Conservation (phyloP, 2,113 vertebrate genomes). For the Lucifuga dentata region DNA sequence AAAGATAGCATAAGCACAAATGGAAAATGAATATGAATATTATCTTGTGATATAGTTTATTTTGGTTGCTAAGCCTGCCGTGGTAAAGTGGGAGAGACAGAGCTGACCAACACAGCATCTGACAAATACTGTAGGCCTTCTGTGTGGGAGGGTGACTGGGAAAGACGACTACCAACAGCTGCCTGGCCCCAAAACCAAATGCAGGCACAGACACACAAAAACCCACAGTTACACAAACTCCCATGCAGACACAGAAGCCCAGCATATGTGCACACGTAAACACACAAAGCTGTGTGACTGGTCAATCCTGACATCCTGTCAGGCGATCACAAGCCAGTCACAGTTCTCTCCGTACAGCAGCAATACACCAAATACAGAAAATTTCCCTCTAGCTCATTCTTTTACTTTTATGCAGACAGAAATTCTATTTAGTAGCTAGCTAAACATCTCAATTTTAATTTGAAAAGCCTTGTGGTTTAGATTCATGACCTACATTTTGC, state of each 20-base stretch:
- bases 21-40: neutral
- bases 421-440: neutral
- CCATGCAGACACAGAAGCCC: conserved; percentile 58
- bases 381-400: conserved; percentile 3
- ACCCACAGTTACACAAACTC: conserved; percentile 45
- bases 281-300: conserved; percentile 45
- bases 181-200: conserved; percentile 70
- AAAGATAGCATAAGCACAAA: no score
- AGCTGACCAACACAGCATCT: conserved; percentile 66
- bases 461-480: neutral
- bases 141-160: conserved; percentile 76
- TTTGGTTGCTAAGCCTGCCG: conserved; percentile 22
- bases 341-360: conserved; percentile 24
- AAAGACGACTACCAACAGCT: conserved; percentile 79
- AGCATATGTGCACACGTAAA: conserved; percentile 37
- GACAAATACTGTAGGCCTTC: conserved; percentile 75
- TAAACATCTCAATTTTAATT: conserved; percentile 19
- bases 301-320: conserved; percentile 71
- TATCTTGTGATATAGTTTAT: conserved; percentile 14
- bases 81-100: conserved; percentile 35
- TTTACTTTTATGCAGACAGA: conserved; percentile 31
- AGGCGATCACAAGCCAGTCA: conserved; percentile 45
- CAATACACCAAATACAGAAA: conserved; percentile 11
- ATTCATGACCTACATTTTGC: neutral
- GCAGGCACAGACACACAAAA: conserved; percentile 14